These are phyloP conservation scores for Oscheius sp. DNA, from an alignment of 2,888 invertebrate species.

Conservation along the genomic window DNA sequence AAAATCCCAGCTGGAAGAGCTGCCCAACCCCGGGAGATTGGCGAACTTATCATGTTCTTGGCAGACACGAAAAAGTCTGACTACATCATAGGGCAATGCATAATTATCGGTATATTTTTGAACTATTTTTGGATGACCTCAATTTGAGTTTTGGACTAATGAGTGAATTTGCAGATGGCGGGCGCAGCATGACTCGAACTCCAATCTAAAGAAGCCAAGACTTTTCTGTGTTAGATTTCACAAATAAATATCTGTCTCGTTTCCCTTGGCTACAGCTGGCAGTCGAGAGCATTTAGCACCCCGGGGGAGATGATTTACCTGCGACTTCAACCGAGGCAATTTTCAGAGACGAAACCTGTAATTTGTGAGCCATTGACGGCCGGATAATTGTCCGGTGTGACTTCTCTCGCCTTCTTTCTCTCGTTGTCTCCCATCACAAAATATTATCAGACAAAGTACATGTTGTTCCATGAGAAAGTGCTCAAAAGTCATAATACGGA, in stretches of 20 bases:
- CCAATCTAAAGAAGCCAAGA: not conserved
- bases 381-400: not conserved
- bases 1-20: constrained; percentile 29
- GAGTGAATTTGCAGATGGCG: not conserved
- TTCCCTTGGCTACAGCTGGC: not conserved
- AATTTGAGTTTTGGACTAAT: no score
- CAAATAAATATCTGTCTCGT: not conserved
- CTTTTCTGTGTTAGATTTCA: not conserved
- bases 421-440: not conserved
- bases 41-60: constrained; percentile 5
- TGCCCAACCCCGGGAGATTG: constrained; percentile 14
- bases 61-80: constrained; percentile 1
- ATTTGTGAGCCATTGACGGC: not conserved
- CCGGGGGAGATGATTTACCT: constrained; percentile 8
- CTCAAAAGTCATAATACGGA: no score
- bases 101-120: no score
- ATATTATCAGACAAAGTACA: not conserved
- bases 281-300: not conserved
- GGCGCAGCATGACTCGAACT: constrained; percentile 5
- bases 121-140: no score
- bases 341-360: constrained; percentile 10
- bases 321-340: not conserved
- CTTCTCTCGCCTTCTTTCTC: not conserved
- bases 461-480: no score
- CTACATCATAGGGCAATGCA: constrained; percentile 21